Evolutionary conservation across 2,113 vertebrate species (phyloP), one percentile per base, ranked within the genome.

Genomic region (Nymphicus hollandicus): DNA sequence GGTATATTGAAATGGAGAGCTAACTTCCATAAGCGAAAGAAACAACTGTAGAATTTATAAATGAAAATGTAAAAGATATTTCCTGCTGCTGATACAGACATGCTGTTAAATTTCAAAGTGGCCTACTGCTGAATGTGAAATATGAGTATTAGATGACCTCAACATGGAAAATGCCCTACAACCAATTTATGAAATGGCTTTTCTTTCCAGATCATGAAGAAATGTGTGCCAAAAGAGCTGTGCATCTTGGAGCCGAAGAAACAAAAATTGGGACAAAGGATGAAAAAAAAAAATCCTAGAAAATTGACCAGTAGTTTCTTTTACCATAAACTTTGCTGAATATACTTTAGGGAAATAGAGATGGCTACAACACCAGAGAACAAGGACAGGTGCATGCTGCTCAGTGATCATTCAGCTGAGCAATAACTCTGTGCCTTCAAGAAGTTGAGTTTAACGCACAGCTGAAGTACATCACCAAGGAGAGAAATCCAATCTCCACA

Each of bases 401-500:
- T 94, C 33, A 16, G 81, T 52, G 68, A 89, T 95, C 81, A 86
- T 84, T 90, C 95, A 88, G 56, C 23, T 79, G n/a, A 60, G 89
- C 93, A 82, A 96, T 97, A 97, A 96, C 91, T 97, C 95, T 92
- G 64, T 33, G 55, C 77, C 88, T 97, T 85, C 92, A 88, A 96
- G 94, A 96, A 55, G 46, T 56, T 47, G 92, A 91, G 91, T 73
- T 96, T 95, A 95, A 97, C 4, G 1, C 83, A 91, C 63, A 95
- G 91, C 69, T 91, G 88, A 97, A 94, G 94, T 72, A 50, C 49
- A 93, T 86, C 92, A 86, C 61, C 89, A 81, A 93, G 91, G 87
- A 97, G 83, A 94, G 96, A 97, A 97, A 97, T 93, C 95, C 96
- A 96, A 95, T 97, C 96, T 97, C 93, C 93, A 95, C 88, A 78